A percentile compares a stretch with the other conserved stretches of the same genome.
phyloP scores from a whole-genome alignment of 2,113 vertebrate genomes.

The Lophotis ruficrista region DNA sequence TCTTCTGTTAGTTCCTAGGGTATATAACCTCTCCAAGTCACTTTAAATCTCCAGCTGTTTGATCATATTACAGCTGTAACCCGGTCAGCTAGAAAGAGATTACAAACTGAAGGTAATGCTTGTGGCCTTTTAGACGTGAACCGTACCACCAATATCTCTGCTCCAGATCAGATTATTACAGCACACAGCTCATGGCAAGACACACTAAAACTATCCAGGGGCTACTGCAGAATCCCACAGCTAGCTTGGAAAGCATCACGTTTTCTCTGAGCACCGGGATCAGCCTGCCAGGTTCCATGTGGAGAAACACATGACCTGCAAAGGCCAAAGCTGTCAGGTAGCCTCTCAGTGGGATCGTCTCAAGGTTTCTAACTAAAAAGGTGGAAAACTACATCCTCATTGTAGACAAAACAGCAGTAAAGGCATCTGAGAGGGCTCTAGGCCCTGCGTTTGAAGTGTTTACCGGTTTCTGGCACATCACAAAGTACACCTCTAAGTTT shows the following conservation, averaged over 20 bases:
- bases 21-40: neutral
- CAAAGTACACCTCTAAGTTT: neutral
- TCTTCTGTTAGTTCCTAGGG: neutral
- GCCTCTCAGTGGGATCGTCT: neutral
- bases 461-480: neutral
- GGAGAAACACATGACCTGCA: neutral
- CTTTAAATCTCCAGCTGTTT: constrained; percentile 46
- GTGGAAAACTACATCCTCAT: neutral
- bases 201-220: neutral
- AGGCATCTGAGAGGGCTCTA: neutral
- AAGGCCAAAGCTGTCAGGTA: neutral
- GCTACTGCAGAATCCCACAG: neutral
- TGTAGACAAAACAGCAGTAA: neutral
- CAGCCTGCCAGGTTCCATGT: neutral
- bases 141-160: neutral
- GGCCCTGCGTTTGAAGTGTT: neutral
- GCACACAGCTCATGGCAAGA: neutral
- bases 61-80: constrained; percentile 61
- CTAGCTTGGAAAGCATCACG: neutral
- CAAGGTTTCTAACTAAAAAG: neutral
- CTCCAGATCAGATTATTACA: constrained; percentile 3
- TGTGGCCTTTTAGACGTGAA: neutral
- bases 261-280: accelerated
- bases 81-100: constrained; percentile 33
- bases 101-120: constrained; percentile 22